These are phyloP conservation scores for Botia almorhae DNA, from an alignment of 2,797 vertebrate genomes.

Conservation along the genomic window DNA sequence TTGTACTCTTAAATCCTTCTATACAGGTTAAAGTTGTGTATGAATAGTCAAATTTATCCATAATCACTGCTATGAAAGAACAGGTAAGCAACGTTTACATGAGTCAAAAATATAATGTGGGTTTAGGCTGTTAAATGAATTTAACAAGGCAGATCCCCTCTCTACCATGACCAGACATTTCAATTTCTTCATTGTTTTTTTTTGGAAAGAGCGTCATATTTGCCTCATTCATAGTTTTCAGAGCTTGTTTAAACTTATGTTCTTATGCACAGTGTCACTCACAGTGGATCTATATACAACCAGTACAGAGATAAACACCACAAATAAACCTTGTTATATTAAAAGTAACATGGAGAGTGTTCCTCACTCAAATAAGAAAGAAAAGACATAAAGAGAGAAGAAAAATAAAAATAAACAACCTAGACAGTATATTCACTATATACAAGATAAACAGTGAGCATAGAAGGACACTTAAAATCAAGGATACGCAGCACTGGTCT, in stretches of 20 bases:
- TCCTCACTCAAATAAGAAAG: constrained; percentile 64
- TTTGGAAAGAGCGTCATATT: constrained; percentile 79
- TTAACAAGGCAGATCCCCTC: constrained; percentile 74
- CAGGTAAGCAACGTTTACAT: not conserved
- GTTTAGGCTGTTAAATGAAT: constrained; percentile 6
- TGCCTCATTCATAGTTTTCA: constrained; percentile 65
- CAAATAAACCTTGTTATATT: constrained; percentile 71
- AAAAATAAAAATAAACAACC: constrained; percentile 56
- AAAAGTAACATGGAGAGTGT: constrained; percentile 69
- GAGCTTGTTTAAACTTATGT: constrained; percentile 57
- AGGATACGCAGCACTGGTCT: constrained; percentile 76
- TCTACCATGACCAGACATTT: constrained; percentile 66
- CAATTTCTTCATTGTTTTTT: constrained; percentile 55
- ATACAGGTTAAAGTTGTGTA: not conserved
- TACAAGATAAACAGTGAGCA: constrained; percentile 80
- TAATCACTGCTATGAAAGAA: not conserved
- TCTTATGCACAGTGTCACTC: constrained; percentile 64
- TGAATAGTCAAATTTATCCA: constrained; percentile 26
- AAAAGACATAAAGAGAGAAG: constrained; percentile 15
- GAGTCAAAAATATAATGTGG: not conserved
- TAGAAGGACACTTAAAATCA: constrained; percentile 84
- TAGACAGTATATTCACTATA: constrained; percentile 76
- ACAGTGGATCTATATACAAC: constrained; percentile 75
- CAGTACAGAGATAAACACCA: constrained; percentile 72
- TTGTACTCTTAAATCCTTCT: constrained; percentile 26